Conservation (phyloP, 35 echinoderm and acorn worm genomes). For the Lytechinus pictus region DNA sequence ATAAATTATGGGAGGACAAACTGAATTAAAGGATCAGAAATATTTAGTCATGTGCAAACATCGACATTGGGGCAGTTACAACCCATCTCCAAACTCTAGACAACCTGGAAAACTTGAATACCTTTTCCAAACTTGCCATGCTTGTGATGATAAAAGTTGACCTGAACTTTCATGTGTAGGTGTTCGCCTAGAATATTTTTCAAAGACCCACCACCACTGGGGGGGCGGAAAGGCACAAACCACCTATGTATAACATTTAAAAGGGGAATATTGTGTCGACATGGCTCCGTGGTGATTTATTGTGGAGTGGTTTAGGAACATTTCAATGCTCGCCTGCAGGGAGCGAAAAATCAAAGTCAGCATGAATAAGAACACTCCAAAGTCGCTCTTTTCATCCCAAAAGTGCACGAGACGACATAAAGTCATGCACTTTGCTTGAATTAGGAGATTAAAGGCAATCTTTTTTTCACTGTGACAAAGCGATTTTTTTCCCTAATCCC, state of each 20-base stretch:
- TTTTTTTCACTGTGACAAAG: neutral
- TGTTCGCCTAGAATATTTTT: neutral
- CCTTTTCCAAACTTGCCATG: neutral
- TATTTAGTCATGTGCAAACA: no score
- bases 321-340: neutral
- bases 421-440: slow-evolving; percentile 18
- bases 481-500: neutral
- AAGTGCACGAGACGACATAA: slow-evolving; percentile 10
- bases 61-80: neutral
- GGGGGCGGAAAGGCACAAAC: neutral
- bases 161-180: neutral
- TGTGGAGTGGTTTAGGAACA: neutral
- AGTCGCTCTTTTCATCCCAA: neutral
- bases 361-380: neutral
- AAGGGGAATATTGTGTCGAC: neutral
- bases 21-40: no score
- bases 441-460: neutral
- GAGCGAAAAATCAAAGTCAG: neutral
- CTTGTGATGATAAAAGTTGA: neutral
- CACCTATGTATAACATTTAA: neutral
- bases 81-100: neutral
- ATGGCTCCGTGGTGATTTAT: neutral
- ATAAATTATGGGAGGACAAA: no score
- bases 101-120: neutral
- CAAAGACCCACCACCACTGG: neutral